phyloP scores from a whole-genome alignment of 2,797 vertebrate genomes.

The Halcyon chelicuti region DNA sequence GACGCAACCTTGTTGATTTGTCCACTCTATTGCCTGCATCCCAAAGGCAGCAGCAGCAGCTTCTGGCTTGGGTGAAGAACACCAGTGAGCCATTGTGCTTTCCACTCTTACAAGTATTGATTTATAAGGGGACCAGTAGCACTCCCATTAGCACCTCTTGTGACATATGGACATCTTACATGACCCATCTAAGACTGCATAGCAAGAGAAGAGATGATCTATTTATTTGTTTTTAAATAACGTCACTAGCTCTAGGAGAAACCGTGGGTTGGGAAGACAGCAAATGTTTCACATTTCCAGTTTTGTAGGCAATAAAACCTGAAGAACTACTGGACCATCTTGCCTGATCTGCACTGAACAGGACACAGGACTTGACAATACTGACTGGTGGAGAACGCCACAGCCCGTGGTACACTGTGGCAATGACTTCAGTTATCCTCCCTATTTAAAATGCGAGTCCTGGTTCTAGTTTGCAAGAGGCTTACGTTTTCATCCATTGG shows the following conservation, averaged over 20 bases:
- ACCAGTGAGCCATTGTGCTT: background rate
- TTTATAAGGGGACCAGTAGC: background rate
- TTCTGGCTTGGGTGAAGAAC: background rate
- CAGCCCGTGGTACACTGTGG: fast-evolving
- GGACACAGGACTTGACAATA: background rate
- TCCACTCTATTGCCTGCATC: background rate
- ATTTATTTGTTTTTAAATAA: background rate
- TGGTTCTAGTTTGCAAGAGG: background rate
- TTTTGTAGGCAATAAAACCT: background rate
- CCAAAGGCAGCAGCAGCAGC: background rate
- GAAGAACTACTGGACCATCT: background rate
- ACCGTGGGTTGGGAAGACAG: background rate
- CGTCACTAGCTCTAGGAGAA: background rate
- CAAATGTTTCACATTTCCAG: background rate
- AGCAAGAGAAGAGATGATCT: background rate
- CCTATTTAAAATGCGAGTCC: background rate
- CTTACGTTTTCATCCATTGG: background rate
- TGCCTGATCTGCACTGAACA: fast-evolving
- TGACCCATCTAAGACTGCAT: background rate
- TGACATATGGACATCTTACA: background rate
- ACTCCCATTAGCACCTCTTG: background rate
- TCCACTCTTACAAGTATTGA: background rate
- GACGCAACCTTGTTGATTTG: background rate
- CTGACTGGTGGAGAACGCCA: background rate
- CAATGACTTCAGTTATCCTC: background rate